Evolutionary conservation across 2,113 vertebrate species (phyloP).

Genomic region (Arizona elegans): DNA sequence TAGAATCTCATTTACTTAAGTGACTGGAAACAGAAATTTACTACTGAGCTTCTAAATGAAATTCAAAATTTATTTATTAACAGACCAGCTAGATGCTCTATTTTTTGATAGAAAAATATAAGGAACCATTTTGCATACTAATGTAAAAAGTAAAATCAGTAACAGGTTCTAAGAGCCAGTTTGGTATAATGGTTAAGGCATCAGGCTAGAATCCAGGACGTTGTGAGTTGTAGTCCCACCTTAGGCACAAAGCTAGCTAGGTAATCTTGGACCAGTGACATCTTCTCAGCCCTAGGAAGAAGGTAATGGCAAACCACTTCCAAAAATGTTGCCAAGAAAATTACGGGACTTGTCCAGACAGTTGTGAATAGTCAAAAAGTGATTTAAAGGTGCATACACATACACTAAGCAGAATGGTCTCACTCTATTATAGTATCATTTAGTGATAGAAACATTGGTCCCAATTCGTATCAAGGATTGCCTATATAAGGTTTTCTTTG

Average conservation of each 20-base stretch:
- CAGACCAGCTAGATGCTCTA: neutral
- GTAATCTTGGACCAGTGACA: neutral
- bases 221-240: neutral
- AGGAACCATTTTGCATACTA: neutral
- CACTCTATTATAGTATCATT: neutral
- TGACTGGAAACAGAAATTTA: conserved; percentile 1
- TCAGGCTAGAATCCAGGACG: neutral
- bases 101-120: neutral
- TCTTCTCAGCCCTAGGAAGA: neutral
- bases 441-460: neutral
- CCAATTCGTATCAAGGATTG: neutral
- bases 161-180: neutral
- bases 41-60: neutral
- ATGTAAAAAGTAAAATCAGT: neutral
- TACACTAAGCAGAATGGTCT: neutral
- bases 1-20: conserved; percentile 4
- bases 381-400: neutral
- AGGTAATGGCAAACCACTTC: neutral
- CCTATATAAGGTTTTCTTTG: neutral
- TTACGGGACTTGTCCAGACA: neutral
- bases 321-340: neutral
- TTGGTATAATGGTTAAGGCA: neutral
- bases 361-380: neutral
- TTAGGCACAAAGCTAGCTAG: neutral
- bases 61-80: neutral